Evolutionary conservation across 2,888 invertebrate genomes (phyloP), one percentile per base, ranked within the genome.

Genomic region (Operophtera brumata): DNA sequence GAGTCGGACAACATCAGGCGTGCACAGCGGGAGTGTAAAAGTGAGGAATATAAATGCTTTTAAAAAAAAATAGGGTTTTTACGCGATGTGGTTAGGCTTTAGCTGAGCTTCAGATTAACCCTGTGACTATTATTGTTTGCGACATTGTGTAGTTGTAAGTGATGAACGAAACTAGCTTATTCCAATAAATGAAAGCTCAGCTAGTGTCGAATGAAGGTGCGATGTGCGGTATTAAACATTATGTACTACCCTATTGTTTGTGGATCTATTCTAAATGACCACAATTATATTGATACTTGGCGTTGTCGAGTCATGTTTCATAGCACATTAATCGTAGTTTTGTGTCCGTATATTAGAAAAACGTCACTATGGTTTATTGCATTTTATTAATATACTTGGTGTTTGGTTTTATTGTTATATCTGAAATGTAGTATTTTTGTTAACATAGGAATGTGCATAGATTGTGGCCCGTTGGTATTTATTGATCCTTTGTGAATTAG

Each of bases 241-340:
- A 8, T 11, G n/a, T 25, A 34, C 7, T 28, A n/a, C 7, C 25
- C 25, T 10, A 14, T 32, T 40, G 57, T 62, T 60, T 66, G 74
- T 69, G 71, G 66, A 62, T 65, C 55, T 62, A 59, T 57, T 66
- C 58, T 66, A 57, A 54, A 58, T 49, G 41, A 57, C 37, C 45
- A 56, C 43, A 41, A 52, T 35, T 40, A 32, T 47, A 59, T 61
- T 59, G 39, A 66, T 62, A 66, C 61, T 65, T 69, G 71, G 60
- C 67, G 66, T 69, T 66, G 67, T 65, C 64, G 67, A 71, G 67
- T 74, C 73, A 74, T 73, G 64, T 73, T 75, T 71, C 70, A 74
- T 74, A 78, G 77, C 77, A 78, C 77, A 70, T 76, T 73, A 72
- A 70, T 71, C 61, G 77, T 81, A 82, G 80, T 72, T 73, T 76